Conservation (phyloP, 2,888 invertebrate genomes). For the Drosophila algonquin region DNA sequence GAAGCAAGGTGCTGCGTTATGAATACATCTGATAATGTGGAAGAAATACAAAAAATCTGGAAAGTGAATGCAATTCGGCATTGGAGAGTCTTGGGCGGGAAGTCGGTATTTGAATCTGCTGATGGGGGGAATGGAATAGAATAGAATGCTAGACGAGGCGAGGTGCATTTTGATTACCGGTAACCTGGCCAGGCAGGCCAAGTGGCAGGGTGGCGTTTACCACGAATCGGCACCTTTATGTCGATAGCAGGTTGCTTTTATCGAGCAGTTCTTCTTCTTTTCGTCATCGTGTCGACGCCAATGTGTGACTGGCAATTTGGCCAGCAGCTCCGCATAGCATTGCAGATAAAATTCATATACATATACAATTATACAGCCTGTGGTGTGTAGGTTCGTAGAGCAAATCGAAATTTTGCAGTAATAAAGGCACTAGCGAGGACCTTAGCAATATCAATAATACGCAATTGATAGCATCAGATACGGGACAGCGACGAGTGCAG, state of each 20-base stretch:
- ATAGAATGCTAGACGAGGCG: not conserved
- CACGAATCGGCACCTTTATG: not conserved
- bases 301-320: constrained; percentile 57
- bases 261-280: constrained; percentile 26
- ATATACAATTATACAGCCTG: constrained; percentile 58
- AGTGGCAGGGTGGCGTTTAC: not conserved
- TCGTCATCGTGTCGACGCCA: constrained; percentile 39
- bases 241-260: not conserved
- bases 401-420: constrained; percentile 45
- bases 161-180: not conserved
- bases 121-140: not conserved
- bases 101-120: not conserved
- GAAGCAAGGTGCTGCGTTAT: constrained; percentile 16
- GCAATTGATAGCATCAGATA: constrained; percentile 10
- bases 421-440: constrained; percentile 11
- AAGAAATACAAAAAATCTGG: constrained; percentile 33
- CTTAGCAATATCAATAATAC: not conserved
- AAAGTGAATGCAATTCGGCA: not conserved
- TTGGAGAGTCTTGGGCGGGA: not conserved
- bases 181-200: not conserved
- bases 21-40: constrained; percentile 50
- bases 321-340: constrained; percentile 14
- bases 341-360: constrained; percentile 57
- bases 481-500: constrained; percentile 4
- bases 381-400: constrained; percentile 39